Conservation (phyloP, 2,113 vertebrate genomes). For the Etheostoma cragini region DNA sequence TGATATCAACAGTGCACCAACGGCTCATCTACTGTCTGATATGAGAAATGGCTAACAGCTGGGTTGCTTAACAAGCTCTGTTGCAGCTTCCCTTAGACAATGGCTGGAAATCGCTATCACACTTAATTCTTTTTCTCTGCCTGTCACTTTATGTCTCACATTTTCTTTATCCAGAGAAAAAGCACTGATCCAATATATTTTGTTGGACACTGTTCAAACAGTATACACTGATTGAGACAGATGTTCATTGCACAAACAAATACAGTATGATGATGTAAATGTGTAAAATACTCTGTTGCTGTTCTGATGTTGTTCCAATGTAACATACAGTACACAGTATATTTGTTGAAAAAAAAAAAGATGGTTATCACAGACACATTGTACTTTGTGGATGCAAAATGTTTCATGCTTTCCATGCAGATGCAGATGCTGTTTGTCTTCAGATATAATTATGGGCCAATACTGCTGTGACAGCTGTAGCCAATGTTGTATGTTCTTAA, state of each 20-base stretch:
- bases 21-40: slow-evolving; percentile 70
- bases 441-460: slow-evolving; percentile 78
- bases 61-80: slow-evolving; percentile 58
- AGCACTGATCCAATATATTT: slow-evolving; percentile 69
- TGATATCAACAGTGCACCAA: slow-evolving; percentile 66
- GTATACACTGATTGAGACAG: slow-evolving; percentile 49
- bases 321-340: slow-evolving; percentile 80
- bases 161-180: slow-evolving; percentile 66
- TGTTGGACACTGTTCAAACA: slow-evolving; percentile 51
- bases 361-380: slow-evolving; percentile 75
- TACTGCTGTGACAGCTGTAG: slow-evolving; percentile 81
- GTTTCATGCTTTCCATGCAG: slow-evolving; percentile 77
- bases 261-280: slow-evolving; percentile 77
- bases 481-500: slow-evolving; percentile 79
- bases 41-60: slow-evolving; percentile 76
- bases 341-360: slow-evolving; percentile 68
- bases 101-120: slow-evolving; percentile 50
- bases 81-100: slow-evolving; percentile 53
- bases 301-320: slow-evolving; percentile 80
- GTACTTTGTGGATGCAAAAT: slow-evolving; percentile 79
- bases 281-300: slow-evolving; percentile 79
- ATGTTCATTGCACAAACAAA: slow-evolving; percentile 75
- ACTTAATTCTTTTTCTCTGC: slow-evolving; percentile 59
- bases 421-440: slow-evolving; percentile 77
- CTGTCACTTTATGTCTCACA: slow-evolving; percentile 68